Evolutionary conservation across 92 coral and sea anemone species (phyloP), one percentile per base, ranked within the genome.

Genomic region (Virgularia gustaviana): DNA sequence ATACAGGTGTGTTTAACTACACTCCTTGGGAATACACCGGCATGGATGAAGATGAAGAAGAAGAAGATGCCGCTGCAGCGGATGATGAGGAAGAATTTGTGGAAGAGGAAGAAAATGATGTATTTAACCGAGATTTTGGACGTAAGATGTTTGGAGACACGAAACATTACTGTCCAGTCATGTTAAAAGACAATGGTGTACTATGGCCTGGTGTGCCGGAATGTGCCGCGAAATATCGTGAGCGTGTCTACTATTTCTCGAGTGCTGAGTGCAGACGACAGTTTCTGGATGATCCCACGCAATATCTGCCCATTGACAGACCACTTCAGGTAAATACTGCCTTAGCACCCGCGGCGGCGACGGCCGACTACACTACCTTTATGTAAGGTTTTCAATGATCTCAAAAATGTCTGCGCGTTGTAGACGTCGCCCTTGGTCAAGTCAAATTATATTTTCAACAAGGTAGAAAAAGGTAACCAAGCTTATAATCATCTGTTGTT

Each of bases 11-110:
- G 56, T 94, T 89, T 49, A 87, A 73, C 75, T 94, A 94, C 67
- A 88, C 85, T 57, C 90, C 90, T 42, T 94, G 96, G 99, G 99
- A 94, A 71, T 94, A 86, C 87, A 89, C 94, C 2, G 99, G 99
- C 27, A 94, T 94, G 94, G 99, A 94, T 76, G 94, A 89, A 65
- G 99, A 94, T 38, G 99, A 94, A 73, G 94, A 89, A 65, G 99
- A 94, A 35, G 99, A 94, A 47, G 96, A 94, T 56, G 99, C 89
- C 49, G 99, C 89, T 63, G 99, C 89, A 52, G 96, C 81, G 13
- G 99, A 83, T 52, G 94, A 88, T 3, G 94, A 89, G 1, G 99
- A 92, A 33, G 99, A 94, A 13, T 87, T 89, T 19, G 96, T 89
- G 3, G 99, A 94, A 23, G 97, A 91, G 34, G 97, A 85, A 34